Percentiles rank a stretch among this genome's conserved stretches.
These are phyloP conservation scores for Melipona beecheii DNA, from an alignment of 2,888 invertebrate species.

Conservation along the genomic window DNA sequence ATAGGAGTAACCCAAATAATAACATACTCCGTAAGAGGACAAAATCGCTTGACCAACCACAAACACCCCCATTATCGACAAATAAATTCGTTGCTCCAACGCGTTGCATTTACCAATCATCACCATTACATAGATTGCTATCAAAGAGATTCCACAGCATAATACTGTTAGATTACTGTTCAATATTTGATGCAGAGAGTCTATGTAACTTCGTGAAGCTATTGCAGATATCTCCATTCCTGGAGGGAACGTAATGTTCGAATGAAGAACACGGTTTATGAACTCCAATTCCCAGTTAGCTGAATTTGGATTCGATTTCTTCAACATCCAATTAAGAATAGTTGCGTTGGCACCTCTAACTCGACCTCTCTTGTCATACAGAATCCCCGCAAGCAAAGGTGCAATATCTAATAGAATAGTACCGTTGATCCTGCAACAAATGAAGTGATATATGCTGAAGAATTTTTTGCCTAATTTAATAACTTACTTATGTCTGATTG, in stretches of 20 bases:
- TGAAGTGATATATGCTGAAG: not conserved
- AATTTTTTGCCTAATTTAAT: not conserved
- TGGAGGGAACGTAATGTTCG: slow-evolving; percentile 75
- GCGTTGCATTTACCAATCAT: slow-evolving; percentile 82
- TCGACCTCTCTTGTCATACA: slow-evolving; percentile 73
- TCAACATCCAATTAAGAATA: slow-evolving; percentile 81
- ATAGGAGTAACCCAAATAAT: slow-evolving; percentile 80
- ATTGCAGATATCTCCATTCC: slow-evolving; percentile 80
- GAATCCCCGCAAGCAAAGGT: slow-evolving; percentile 77
- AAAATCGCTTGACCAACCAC: slow-evolving; percentile 82
- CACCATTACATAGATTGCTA: slow-evolving; percentile 81
- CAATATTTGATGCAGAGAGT: slow-evolving; percentile 78
- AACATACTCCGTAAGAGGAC: slow-evolving; percentile 82
- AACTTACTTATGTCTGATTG: slow-evolving; percentile 75
- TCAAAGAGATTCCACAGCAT: slow-evolving; percentile 80
- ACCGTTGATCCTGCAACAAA: slow-evolving; percentile 40
- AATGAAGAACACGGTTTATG: slow-evolving; percentile 73
- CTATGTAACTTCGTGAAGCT: slow-evolving; percentile 80
- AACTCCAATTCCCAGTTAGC: slow-evolving; percentile 80
- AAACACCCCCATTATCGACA: slow-evolving; percentile 80
- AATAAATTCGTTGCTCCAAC: slow-evolving; percentile 81
- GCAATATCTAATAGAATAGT: slow-evolving; percentile 74
- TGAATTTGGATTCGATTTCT: slow-evolving; percentile 73
- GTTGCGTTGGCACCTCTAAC: slow-evolving; percentile 79
- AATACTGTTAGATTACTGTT: slow-evolving; percentile 80